A percentile compares a stretch with the other conserved stretches of the same genome.
phyloP scores from a whole-genome alignment of 1,140 invertebrate genomes.

The Nasonia longicornis region DNA sequence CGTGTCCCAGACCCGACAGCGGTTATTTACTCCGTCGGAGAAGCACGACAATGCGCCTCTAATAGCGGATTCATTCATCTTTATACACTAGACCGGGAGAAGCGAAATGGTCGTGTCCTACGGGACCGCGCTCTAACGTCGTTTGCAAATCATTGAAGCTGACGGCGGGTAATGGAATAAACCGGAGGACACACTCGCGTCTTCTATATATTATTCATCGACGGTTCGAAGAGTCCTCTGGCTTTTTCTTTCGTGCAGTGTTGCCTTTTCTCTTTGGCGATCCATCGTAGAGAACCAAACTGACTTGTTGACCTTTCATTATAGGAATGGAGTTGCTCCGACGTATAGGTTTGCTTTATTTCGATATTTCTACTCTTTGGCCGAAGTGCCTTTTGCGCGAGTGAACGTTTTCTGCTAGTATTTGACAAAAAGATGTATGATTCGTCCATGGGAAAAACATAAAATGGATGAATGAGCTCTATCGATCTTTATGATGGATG shows the following conservation, averaged over 20 bases:
- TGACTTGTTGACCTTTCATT: background rate
- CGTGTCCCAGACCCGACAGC: background rate
- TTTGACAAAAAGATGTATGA: background rate
- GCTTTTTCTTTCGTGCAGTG: background rate
- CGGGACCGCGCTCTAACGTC: background rate
- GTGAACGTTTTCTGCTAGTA: background rate
- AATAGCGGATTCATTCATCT: background rate
- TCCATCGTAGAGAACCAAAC: background rate
- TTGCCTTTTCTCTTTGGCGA: background rate
- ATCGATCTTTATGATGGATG: background rate
- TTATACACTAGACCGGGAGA: background rate
- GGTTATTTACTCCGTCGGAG: background rate
- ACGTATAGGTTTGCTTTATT: background rate
- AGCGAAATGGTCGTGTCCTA: background rate
- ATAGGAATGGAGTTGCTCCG: background rate
- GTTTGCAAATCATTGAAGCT: constrained; percentile 10
- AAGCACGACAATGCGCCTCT: background rate
- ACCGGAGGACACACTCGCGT: background rate
- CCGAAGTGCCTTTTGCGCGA: background rate
- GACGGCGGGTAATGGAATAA: constrained; percentile 17
- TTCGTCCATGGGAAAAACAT: background rate
- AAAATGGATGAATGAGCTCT: background rate
- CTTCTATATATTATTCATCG: background rate
- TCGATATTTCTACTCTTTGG: background rate
- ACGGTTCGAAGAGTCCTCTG: background rate